Evolutionary conservation across 2,888 invertebrate species (phyloP), one percentile per base, ranked within the genome.

Genomic region (Drosophila mettleri): DNA sequence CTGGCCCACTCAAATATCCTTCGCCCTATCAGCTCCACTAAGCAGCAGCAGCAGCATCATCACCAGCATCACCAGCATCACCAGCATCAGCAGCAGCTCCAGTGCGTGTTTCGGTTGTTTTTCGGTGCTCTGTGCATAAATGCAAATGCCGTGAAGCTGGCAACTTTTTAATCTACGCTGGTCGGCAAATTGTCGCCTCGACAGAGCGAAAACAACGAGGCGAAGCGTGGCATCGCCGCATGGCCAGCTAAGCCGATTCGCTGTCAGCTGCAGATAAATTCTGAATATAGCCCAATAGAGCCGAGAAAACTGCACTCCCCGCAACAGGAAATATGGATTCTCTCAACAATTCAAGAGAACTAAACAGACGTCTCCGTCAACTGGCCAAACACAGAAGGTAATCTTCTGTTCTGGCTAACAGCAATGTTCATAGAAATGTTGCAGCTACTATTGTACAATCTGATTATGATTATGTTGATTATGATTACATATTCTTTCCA

Each of bases 121-220:
- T 55, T 54, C n/a, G 53, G 45, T 14, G 51, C 49, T 34, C 45
- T n/a, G 38, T 62, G 84, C 84, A 83, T 80, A 78, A 86, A 85
- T 84, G 87, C 73, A 84, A 87, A 85, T 74, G 62, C 69, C 65
- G 46, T 51, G 45, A 54, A 62, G 68, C 52, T 57, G 67, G 69
- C 74, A 82, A 80, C 75, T 89, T 89, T 86, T 89, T 80, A 89
- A 88, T 88, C 88, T 86, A 75, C 64, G 73, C 65, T 75, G 78
- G 72, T 67, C 76, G 64, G 82, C 88, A 79, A 82, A 88, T 82
- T 82, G 88, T 82, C 79, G 75, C 75, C 81, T 55, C 61, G 55
- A 61, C 53, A 29, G 39, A 24, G 36, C 6, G 24, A 38, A 38
- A 49, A 52, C 58, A 60, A 57, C 63, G 69, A 63, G 36, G 27